phyloP scores from a whole-genome alignment of 2,113 vertebrate genomes.

The Colaptes auratus region DNA sequence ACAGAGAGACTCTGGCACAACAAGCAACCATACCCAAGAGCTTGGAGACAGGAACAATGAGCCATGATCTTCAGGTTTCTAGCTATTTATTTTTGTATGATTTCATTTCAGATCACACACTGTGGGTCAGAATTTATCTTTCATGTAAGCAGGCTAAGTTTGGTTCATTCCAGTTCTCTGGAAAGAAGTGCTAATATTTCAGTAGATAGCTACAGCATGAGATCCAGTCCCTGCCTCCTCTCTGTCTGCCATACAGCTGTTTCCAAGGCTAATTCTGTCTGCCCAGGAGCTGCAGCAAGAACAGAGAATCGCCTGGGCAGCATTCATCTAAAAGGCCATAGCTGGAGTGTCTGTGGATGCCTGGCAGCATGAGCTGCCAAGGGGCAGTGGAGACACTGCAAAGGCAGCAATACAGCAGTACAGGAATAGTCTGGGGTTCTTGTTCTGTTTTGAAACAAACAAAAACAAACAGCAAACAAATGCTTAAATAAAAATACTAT shows the following conservation, averaged over 20 bases:
- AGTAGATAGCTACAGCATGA: not conserved
- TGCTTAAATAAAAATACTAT: not conserved
- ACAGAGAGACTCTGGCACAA: constrained; percentile 3
- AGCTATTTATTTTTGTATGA: not conserved
- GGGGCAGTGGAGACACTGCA: accelerated
- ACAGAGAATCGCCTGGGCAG: not conserved
- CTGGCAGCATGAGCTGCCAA: not conserved
- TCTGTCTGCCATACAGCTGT: not conserved
- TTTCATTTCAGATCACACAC: not conserved
- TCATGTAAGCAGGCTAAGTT: not conserved
- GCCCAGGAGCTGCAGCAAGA: not conserved
- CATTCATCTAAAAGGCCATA: not conserved
- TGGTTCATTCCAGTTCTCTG: not conserved
- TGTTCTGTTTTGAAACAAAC: not conserved
- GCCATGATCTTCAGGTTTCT: not conserved
- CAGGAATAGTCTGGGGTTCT: accelerated
- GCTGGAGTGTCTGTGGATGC: not conserved
- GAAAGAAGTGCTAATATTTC: not conserved
- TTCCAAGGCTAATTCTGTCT: constrained; percentile 11
- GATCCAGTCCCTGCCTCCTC: not conserved
- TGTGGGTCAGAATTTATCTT: constrained; percentile 4
- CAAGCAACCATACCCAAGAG: not conserved
- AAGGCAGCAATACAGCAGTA: not conserved
- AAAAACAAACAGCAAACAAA: too few species aligned
- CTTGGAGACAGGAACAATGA: constrained; percentile 23